Conservation (phyloP, 1,140 invertebrate genomes). For the Lanistes nyassanus region DNA sequence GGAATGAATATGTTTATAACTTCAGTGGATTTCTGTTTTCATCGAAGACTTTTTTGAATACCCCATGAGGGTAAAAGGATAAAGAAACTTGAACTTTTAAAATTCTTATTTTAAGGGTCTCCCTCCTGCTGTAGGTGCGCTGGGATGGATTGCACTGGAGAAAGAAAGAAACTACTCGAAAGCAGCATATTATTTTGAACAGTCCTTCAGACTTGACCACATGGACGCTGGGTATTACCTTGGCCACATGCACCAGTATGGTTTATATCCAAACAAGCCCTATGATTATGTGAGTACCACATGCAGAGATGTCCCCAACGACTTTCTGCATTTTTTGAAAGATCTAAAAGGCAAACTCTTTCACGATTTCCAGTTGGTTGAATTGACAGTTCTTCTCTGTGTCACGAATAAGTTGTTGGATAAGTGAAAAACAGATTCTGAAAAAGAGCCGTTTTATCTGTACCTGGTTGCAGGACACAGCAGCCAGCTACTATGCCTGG, state of each 20-base stretch:
- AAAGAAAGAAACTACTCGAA: slow-evolving; percentile 46
- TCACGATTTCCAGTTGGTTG: not conserved
- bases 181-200: slow-evolving; percentile 48
- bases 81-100: too few relatives aligned
- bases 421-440: not conserved
- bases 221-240: slow-evolving; percentile 58
- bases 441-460: not conserved
- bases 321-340: too few relatives aligned
- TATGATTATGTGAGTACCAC: slow-evolving; percentile 44
- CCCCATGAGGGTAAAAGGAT: too few relatives aligned
- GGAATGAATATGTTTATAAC: slow-evolving; percentile 5
- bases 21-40: not conserved
- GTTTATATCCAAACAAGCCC: slow-evolving; percentile 42
- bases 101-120: too few relatives aligned
- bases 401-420: too few relatives aligned
- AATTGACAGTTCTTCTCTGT: too few relatives aligned
- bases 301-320: not conserved
- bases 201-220: slow-evolving; percentile 45
- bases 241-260: slow-evolving; percentile 51
- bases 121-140: slow-evolving; percentile 49
- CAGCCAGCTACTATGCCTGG: slow-evolving; percentile 41
- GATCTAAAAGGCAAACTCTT: not conserved
- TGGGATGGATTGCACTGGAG: slow-evolving; percentile 59
- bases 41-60: not conserved
- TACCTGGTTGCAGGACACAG: slow-evolving; percentile 40